phyloP scores from a whole-genome alignment of 2,113 vertebrate genomes.

The Laterallus jamaicensis region DNA sequence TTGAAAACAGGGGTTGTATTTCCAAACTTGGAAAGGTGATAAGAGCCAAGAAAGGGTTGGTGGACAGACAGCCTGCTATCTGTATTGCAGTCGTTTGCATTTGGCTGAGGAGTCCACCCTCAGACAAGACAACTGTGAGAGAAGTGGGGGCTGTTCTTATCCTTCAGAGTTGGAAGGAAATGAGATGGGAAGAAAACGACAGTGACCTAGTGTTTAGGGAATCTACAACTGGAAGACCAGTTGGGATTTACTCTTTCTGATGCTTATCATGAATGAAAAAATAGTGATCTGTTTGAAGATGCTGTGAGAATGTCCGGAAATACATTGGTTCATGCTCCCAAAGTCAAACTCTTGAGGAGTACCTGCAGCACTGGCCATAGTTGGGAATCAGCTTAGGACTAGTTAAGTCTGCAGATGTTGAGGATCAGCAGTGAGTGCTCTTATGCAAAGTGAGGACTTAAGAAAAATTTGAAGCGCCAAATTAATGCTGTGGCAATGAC shows the following conservation, averaged over 20 bases:
- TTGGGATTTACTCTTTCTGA: background rate
- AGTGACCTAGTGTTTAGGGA: background rate
- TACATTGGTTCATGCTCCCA: background rate
- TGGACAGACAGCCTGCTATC: background rate
- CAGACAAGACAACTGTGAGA: background rate
- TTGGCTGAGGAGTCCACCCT: background rate
- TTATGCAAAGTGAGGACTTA: background rate
- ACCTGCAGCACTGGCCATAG: fast-evolving
- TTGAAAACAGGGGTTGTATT: background rate
- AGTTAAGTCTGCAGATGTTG: background rate
- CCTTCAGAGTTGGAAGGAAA: background rate
- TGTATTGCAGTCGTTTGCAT: background rate
- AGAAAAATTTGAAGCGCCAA: background rate
- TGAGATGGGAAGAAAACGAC: background rate
- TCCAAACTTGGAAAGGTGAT: background rate
- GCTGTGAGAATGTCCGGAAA: background rate
- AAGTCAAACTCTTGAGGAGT: background rate
- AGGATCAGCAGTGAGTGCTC: background rate
- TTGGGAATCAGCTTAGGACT: background rate
- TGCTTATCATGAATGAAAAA: background rate
- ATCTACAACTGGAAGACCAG: background rate
- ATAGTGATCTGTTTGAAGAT: background rate
- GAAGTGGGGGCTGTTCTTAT: background rate
- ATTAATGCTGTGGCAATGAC: background rate
- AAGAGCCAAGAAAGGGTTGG: background rate